phyloP scores from a whole-genome alignment of 2,113 vertebrate genomes.

The Corythaeola cristata region DNA sequence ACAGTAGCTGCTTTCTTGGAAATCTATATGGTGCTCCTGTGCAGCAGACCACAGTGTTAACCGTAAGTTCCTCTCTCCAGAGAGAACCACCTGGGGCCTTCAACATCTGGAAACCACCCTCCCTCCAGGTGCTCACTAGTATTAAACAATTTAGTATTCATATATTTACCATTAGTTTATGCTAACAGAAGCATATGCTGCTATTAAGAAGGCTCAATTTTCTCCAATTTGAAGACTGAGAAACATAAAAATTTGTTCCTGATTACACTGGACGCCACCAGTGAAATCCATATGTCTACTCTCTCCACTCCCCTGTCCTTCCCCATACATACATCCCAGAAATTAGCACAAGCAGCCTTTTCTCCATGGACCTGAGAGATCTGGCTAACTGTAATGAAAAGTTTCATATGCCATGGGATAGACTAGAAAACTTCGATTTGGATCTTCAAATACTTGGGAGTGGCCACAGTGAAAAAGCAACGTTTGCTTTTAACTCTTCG shows the following conservation, averaged over 20 bases:
- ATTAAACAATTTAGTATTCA: background rate
- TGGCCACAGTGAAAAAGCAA: background rate
- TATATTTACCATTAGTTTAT: background rate
- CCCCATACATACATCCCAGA: background rate
- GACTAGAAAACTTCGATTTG: background rate
- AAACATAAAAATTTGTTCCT: background rate
- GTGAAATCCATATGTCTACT: background rate
- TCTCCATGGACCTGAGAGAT: background rate
- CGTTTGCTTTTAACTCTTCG: background rate
- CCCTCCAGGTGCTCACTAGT: background rate
- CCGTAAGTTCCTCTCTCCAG: background rate
- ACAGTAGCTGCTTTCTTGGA: background rate
- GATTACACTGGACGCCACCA: background rate
- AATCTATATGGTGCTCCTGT: background rate
- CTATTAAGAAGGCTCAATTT: background rate
- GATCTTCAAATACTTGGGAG: background rate
- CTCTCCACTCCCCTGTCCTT: background rate
- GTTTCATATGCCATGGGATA: background rate
- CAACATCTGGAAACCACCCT: background rate
- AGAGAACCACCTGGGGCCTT: background rate
- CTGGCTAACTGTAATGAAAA: background rate
- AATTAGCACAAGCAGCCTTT: background rate
- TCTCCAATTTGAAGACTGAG: background rate
- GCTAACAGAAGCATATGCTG: background rate
- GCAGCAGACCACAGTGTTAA: background rate